Conservation (phyloP, 1,140 invertebrate genomes). For the Aethina tumida region DNA sequence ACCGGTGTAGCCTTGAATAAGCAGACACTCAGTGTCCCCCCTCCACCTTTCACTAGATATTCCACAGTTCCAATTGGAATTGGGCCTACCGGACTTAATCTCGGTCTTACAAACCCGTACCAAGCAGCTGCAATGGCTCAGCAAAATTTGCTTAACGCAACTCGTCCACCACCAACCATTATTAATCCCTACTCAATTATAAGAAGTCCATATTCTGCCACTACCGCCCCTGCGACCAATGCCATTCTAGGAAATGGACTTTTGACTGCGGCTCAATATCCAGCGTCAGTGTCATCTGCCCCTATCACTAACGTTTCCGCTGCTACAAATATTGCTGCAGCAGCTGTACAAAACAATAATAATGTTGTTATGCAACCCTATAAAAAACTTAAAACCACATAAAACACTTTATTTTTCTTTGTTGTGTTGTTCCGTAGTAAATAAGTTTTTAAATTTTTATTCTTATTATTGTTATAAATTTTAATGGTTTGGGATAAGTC, state of each 20-base stretch:
- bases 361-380: constrained; percentile 65
- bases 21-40: constrained; percentile 40
- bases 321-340: constrained; percentile 27
- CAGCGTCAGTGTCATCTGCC: constrained; percentile 31
- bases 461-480: constrained; percentile 6
- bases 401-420: constrained; percentile 32
- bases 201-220: constrained; percentile 18
- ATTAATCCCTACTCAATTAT: constrained; percentile 41
- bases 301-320: constrained; percentile 27
- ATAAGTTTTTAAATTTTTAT: constrained; percentile 9
- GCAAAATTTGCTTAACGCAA: constrained; percentile 47
- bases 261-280: constrained; percentile 33
- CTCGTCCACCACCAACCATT: constrained; percentile 43
- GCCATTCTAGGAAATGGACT: constrained; percentile 35
- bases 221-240: constrained; percentile 29
- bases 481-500: constrained; percentile 19
- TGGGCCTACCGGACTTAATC: constrained; percentile 19
- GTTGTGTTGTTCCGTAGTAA: constrained; percentile 2
- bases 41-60: constrained; percentile 22
- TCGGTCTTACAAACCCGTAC: constrained; percentile 29
- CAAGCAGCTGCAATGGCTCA: constrained; percentile 29
- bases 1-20: constrained; percentile 65
- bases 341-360: constrained; percentile 36
- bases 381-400: constrained; percentile 82
- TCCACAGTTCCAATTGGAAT: constrained; percentile 24